Percentiles rank a stretch among this genome's conserved stretches.
Evolutionary conservation across 2,113 vertebrate genomes (phyloP).

Genomic region (Passer montanus): DNA sequence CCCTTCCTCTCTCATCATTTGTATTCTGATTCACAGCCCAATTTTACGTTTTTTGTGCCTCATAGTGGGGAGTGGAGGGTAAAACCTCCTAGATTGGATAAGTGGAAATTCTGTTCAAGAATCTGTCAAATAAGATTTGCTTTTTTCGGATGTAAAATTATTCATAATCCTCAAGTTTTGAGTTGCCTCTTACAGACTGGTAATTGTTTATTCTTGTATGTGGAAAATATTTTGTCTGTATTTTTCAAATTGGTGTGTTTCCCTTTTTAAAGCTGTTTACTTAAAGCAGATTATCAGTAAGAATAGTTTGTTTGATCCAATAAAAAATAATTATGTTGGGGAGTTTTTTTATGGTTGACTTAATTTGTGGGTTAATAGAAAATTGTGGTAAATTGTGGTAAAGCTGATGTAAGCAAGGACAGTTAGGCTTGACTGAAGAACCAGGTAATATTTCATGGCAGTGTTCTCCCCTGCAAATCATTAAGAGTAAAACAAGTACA

Average conservation of each 20-base stretch:
- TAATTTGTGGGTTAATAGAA: neutral
- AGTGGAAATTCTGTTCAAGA: neutral
- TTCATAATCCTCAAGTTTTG: neutral
- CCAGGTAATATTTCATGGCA: neutral
- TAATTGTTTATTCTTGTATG: neutral
- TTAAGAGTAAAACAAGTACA: neutral
- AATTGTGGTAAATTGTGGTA: neutral
- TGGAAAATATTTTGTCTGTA: neutral
- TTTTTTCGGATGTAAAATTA: neutral
- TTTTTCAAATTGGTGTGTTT: neutral
- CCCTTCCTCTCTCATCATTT: neutral
- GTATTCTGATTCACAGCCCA: neutral
- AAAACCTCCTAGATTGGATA: neutral
- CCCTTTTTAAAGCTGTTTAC: neutral
- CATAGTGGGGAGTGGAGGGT: accelerated
- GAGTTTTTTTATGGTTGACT: neutral
- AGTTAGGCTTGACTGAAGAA: neutral
- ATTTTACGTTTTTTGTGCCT: neutral
- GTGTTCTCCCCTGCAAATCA: neutral
- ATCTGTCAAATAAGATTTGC: neutral
- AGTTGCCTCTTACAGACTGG: neutral
- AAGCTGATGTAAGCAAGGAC: neutral
- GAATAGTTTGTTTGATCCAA: neutral
- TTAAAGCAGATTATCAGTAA: neutral
- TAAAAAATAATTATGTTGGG: neutral